These are phyloP conservation scores for Malacosoma neustria DNA, from an alignment of 2,888 invertebrate genomes.

Conservation along the genomic window DNA sequence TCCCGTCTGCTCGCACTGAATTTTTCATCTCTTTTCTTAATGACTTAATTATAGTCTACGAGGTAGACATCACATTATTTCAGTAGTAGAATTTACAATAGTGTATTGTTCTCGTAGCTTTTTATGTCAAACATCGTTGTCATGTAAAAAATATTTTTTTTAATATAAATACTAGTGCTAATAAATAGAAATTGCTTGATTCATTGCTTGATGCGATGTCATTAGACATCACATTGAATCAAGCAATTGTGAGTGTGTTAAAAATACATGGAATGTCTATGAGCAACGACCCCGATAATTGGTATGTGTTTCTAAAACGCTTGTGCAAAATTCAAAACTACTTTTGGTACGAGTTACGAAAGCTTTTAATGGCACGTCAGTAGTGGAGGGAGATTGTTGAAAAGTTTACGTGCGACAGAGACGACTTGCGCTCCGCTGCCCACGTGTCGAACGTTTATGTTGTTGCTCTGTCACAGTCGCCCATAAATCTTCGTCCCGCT, in stretches of 20 bases:
- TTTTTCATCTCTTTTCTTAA: not conserved
- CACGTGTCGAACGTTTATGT: slow-evolving; percentile 41
- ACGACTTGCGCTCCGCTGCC: slow-evolving; percentile 22
- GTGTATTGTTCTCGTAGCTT: too few relatives aligned
- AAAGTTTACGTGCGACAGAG: slow-evolving; percentile 29
- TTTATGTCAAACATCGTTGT: too few relatives aligned
- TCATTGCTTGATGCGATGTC: too few relatives aligned
- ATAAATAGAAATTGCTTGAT: too few relatives aligned
- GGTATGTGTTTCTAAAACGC: not conserved
- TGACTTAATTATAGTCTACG: not conserved
- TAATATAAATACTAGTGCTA: too few relatives aligned
- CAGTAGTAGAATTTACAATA: too few relatives aligned
- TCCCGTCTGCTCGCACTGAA: slow-evolving; percentile 1
- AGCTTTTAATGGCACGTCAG: slow-evolving; percentile 23
- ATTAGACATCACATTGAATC: too few relatives aligned
- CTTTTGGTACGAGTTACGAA: slow-evolving; percentile 16
- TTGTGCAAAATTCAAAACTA: slow-evolving; percentile 7
- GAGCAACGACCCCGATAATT: not conserved
- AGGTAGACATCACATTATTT: not conserved
- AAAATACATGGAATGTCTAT: too few relatives aligned
- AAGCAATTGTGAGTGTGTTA: too few relatives aligned
- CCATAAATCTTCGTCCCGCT: slow-evolving; percentile 32
- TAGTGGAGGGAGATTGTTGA: slow-evolving; percentile 22
- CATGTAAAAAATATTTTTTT: too few relatives aligned
- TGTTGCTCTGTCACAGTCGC: slow-evolving; percentile 35